Conservation (phyloP, 2,797 vertebrate genomes). For the Margarornis squamiger region DNA sequence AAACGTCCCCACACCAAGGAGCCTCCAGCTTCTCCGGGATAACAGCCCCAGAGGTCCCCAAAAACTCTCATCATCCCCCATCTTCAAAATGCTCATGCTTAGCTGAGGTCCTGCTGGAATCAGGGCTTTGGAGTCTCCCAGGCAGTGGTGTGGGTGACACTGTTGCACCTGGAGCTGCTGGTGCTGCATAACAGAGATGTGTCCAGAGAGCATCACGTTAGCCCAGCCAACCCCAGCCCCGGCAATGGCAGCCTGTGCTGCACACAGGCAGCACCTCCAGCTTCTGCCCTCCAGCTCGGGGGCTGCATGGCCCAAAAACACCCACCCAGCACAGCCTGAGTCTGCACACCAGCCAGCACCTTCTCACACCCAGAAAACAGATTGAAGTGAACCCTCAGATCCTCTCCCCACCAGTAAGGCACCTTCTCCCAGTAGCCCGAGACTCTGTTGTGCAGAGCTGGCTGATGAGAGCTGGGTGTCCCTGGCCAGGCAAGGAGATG, state of each 20-base stretch:
- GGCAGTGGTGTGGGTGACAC: neutral
- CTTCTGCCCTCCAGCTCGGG: neutral
- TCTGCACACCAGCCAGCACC: neutral
- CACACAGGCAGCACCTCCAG: neutral
- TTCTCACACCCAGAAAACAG: neutral
- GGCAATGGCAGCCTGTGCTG: fast-evolving
- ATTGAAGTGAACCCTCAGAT: neutral
- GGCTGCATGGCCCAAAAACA: neutral
- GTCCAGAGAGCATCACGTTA: neutral
- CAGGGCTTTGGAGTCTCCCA: neutral
- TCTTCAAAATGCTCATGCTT: neutral
- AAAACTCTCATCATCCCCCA: neutral
- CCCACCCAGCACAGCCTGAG: neutral
- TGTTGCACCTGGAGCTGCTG: neutral
- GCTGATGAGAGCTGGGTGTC: neutral
- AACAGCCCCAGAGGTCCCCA: neutral
- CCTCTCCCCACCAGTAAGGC: neutral
- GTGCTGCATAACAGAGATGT: fast-evolving
- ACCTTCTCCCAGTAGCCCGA: neutral
- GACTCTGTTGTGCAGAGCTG: fast-evolving
- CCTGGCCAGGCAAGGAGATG: fast-evolving
- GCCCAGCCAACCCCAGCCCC: neutral
- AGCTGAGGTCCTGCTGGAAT: neutral
- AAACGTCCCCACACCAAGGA: neutral
- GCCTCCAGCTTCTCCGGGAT: neutral